Evolutionary conservation across 2,888 invertebrate species (phyloP).

Genomic region (Clepsis dumicolana): DNA sequence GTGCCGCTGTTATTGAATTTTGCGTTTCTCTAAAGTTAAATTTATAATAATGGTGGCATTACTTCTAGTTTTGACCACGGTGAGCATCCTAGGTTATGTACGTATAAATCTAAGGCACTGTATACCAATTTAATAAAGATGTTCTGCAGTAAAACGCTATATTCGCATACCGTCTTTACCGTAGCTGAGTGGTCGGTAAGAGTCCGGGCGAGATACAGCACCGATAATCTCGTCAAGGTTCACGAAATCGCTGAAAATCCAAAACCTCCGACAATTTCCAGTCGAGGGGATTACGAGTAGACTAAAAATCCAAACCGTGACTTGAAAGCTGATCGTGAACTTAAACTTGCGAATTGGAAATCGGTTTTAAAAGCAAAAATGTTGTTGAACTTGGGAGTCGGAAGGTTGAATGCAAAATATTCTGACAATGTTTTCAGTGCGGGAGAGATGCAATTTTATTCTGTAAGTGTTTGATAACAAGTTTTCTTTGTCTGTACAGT

Average conservation of each 20-base stretch:
- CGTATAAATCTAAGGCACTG: no score
- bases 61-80: no score
- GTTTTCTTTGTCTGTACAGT: not conserved
- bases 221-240: slow-evolving; percentile 70
- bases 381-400: not conserved
- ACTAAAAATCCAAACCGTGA: slow-evolving; percentile 35
- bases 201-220: slow-evolving; percentile 59
- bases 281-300: slow-evolving; percentile 30
- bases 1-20: no score
- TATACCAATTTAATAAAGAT: no score
- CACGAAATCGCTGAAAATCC: slow-evolving; percentile 65
- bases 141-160: no score
- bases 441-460: not conserved
- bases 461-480: not conserved
- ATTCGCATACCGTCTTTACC: slow-evolving; percentile 46
- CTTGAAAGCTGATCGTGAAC: slow-evolving; percentile 33
- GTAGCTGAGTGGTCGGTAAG: slow-evolving; percentile 61
- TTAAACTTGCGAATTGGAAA: slow-evolving; percentile 13
- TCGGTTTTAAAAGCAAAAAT: slow-evolving; percentile 16
- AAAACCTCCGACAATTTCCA: slow-evolving; percentile 32
- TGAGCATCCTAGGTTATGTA: no score
- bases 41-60: no score
- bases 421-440: not conserved
- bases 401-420: not conserved
- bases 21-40: no score